phyloP scores from a whole-genome alignment of 2,888 invertebrate species.

The Notodonta ziczac region DNA sequence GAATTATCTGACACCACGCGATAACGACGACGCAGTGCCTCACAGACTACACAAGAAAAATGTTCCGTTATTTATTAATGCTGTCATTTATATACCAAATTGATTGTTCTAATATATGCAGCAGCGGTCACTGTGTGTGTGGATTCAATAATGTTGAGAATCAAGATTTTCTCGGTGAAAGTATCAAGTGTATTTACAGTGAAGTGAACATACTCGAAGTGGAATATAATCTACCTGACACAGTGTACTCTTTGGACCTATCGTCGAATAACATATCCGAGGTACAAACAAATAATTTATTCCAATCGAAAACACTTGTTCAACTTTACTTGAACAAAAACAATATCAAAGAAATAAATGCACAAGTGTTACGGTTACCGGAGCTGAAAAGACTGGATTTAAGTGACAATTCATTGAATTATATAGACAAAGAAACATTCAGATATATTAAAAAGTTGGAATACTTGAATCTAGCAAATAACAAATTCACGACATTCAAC shows the following conservation, averaged over 20 bases:
- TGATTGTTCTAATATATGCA: slow-evolving; percentile 57
- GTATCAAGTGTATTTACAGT: slow-evolving; percentile 62
- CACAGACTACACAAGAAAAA: slow-evolving; percentile 33
- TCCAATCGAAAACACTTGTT: slow-evolving; percentile 55
- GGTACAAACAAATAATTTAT: slow-evolving; percentile 44
- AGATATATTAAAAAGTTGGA: slow-evolving; percentile 63
- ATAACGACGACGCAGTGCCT: slow-evolving; percentile 55
- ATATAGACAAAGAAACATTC: slow-evolving; percentile 67
- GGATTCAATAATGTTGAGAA: slow-evolving; percentile 42
- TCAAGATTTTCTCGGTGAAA: slow-evolving; percentile 56
- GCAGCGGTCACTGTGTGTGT: slow-evolving; percentile 55
- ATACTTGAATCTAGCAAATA: slow-evolving; percentile 73
- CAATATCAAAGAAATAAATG: slow-evolving; percentile 53
- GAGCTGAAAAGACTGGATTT: slow-evolving; percentile 69
- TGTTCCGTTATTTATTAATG: slow-evolving; percentile 42
- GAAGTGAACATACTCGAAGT: slow-evolving; percentile 35
- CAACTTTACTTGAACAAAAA: slow-evolving; percentile 64
- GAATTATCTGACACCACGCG: slow-evolving; percentile 38
- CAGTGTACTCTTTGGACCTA: slow-evolving; percentile 60
- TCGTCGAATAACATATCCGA: slow-evolving; percentile 62
- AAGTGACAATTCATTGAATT: slow-evolving; percentile 65
- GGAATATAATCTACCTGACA: slow-evolving; percentile 54
- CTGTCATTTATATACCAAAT: slow-evolving; percentile 41
- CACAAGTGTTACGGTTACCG: slow-evolving; percentile 58
- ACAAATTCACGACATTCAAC: slow-evolving; percentile 66